phyloP scores from a whole-genome alignment of 2,888 invertebrate species.

The Leucania comma region DNA sequence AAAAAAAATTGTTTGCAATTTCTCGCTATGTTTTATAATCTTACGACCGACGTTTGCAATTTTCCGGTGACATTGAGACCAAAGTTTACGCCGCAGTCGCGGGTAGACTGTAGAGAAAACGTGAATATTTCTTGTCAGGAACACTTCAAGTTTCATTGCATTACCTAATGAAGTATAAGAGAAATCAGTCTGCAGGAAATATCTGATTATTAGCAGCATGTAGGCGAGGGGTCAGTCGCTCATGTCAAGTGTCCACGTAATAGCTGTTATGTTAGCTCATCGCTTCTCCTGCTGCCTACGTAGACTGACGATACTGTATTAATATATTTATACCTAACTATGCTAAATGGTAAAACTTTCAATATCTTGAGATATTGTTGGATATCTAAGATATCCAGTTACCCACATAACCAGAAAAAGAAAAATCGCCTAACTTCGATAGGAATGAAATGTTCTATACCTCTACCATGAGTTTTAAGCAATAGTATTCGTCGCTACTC shows the following conservation, averaged over 20 bases:
- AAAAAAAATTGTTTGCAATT: too few species aligned
- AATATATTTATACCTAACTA: background rate
- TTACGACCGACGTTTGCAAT: too few species aligned
- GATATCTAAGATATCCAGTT: too few species aligned
- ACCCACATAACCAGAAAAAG: too few species aligned
- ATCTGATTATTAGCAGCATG: conserved; percentile 8
- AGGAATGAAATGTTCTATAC: too few species aligned
- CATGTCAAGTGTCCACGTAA: conserved; percentile 20
- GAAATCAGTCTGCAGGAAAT: conserved; percentile 26
- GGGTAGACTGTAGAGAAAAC: background rate
- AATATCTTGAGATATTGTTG: background rate
- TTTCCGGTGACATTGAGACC: background rate
- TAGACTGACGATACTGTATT: background rate
- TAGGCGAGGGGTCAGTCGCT: conserved; percentile 21
- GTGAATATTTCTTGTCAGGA: conserved; percentile 1
- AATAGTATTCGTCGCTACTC: too few species aligned
- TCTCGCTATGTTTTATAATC: too few species aligned
- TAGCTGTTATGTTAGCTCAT: conserved; percentile 17
- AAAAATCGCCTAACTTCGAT: too few species aligned
- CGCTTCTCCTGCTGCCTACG: conserved; percentile 5
- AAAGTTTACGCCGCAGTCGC: background rate
- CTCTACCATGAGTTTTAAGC: too few species aligned
- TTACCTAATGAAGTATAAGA: conserved; percentile 13
- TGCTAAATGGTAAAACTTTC: background rate
- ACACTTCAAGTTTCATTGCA: background rate